Percentiles rank a stretch among this genome's conserved stretches.
phyloP scores from a whole-genome alignment of 2,113 vertebrate genomes.

The Callipepla squamata region DNA sequence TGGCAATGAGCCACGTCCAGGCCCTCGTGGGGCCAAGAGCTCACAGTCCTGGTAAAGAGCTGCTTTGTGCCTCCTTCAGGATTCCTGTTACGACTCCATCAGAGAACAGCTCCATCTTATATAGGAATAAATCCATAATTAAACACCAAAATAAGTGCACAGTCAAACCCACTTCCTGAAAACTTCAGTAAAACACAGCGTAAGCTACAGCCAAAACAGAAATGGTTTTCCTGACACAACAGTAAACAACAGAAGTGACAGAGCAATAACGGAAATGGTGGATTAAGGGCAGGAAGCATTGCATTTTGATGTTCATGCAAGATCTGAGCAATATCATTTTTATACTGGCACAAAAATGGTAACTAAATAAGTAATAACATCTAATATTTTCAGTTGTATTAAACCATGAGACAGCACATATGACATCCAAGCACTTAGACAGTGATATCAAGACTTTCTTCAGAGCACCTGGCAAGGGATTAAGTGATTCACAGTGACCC shows the following conservation, averaged over 20 bases:
- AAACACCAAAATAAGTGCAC: background rate
- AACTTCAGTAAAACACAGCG: background rate
- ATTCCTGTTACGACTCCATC: background rate
- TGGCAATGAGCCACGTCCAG: accelerated
- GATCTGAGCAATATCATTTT: background rate
- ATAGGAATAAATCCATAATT: background rate
- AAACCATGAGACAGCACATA: background rate
- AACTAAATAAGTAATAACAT: background rate
- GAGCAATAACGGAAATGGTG: background rate
- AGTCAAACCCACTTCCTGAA: background rate
- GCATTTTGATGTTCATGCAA: background rate
- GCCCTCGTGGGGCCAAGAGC: background rate
- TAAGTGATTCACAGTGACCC: background rate
- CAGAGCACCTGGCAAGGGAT: background rate
- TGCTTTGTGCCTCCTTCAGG: background rate
- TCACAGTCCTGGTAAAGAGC: background rate
- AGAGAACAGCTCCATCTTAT: background rate
- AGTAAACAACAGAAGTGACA: background rate
- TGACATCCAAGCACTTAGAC: background rate
- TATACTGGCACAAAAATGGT: background rate
- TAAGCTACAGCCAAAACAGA: background rate
- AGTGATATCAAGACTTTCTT: background rate
- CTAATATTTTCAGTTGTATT: background rate
- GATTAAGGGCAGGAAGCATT: background rate
- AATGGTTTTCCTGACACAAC: background rate